Evolutionary conservation across 1,140 invertebrate genomes (phyloP).

Genomic region (Zaprionus tsacasi): DNA sequence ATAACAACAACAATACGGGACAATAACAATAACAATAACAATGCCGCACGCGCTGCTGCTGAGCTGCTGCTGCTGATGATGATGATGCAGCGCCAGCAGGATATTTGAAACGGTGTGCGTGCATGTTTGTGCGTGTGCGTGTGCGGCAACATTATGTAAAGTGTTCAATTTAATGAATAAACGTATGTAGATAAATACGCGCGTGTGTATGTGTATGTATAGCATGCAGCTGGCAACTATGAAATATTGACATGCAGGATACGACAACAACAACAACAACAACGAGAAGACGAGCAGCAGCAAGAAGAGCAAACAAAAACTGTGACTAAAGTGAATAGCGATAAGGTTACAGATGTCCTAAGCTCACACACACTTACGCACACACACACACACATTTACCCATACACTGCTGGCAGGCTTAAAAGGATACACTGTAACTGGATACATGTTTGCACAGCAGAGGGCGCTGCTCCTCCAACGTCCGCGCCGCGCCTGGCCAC

Average conservation of each 20-base stretch:
- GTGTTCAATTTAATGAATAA: slow-evolving; percentile 62
- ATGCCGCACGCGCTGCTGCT: slow-evolving; percentile 25
- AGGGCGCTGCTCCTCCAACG: slow-evolving; percentile 38
- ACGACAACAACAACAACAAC: slow-evolving; percentile 21
- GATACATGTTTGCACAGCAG: slow-evolving; percentile 75
- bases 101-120: slow-evolving; percentile 52
- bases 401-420: slow-evolving; percentile 30
- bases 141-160: slow-evolving; percentile 54
- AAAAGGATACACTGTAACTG: slow-evolving; percentile 64
- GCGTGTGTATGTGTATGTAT: not conserved
- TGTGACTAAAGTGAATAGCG: slow-evolving; percentile 59
- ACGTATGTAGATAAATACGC: slow-evolving; percentile 40
- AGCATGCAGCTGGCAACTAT: slow-evolving; percentile 47
- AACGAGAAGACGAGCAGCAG: not conserved
- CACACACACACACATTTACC: slow-evolving; percentile 9
- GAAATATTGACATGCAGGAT: slow-evolving; percentile 66
- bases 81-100: slow-evolving; percentile 52
- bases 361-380: slow-evolving; percentile 48
- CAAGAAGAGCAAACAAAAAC: slow-evolving; percentile 49
- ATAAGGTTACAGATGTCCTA: slow-evolving; percentile 82
- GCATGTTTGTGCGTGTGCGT: slow-evolving; percentile 16
- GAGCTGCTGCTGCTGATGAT: slow-evolving; percentile 33
- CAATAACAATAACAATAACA: slow-evolving; percentile 28
- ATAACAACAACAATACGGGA: slow-evolving; percentile 36
- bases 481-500: slow-evolving; percentile 22